Base-by-base conservation (phyloP, 2,888 invertebrate genomes). In the Drosophila pseudotalamancana region DNA sequence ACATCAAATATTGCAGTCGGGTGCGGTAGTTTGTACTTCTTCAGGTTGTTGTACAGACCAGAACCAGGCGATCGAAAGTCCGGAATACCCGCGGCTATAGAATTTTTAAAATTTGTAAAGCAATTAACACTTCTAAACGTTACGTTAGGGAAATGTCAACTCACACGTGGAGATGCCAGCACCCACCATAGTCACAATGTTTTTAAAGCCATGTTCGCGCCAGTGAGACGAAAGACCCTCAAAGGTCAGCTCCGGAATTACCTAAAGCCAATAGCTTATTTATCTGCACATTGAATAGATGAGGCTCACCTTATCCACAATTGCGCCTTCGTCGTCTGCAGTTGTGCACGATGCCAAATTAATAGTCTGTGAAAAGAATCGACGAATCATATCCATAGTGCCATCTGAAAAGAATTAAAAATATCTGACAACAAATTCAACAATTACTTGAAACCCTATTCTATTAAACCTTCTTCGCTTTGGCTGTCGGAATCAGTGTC, bases 91-190 rank as follows among this genome's bases (percentile, higher is more conserved):
- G 91, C 91, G 56, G 91, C 91, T 91, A 27, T 18, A 3, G 16
- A 32, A 35, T 21, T 35, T 23, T 23, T 4, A 25, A 9, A 27
- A 37, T 19, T 14, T 12, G 9, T 8, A 18, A 6, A 25, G 6
- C 11, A 49, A 49, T 49, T 49, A 49, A 11, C 37, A 49, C 37
- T 37, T 6, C 4, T 0, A 31, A 6, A 18, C 23, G 0, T 12
- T 3, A 3, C 16, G n/a, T 5, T 8, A 1, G 5, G 2, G 0
- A 9, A 14, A 40, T 14, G 6, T 34, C 19, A 43, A 93, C 95
- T 94, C 93, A 97, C 97, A 96, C 42, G 99, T 99, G 2, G 98
- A 98, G 88, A 99, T 98, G 48, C 99, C 99, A 77, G 99, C 99
- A 64, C 99, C 99, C 63, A 97, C 96, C 94, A 99, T 95, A 0